Base-by-base conservation (phyloP, 2,888 invertebrate species). In the Tubulanus polymorphus region DNA sequence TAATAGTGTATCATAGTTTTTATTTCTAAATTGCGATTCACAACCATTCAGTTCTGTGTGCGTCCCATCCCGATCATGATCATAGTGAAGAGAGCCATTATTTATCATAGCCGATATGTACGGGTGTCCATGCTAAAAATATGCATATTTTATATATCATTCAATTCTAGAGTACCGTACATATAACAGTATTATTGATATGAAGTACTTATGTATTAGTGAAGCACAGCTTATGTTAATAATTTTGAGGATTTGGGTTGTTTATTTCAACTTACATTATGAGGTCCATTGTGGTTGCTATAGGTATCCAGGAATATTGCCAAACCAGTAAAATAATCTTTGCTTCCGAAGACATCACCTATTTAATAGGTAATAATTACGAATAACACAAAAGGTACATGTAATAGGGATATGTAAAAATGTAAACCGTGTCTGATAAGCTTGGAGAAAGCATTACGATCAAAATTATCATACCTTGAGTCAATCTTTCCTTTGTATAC, bases 101-200 rank as follows among this genome's bases (percentile, higher is more conserved):
- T 93, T 96, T 2, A 99, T 85, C 96, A 97, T 99, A 2, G 92
- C 94, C 53, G 96, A 96, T 69, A 99, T 88, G 80, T 92, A 99
- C 0, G 99, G 99, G 83, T 99, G 97, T 74, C 92, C 91, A 80
- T 97, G 97, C 95, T 96, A 79, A 12, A 73, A 71, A 51, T 3
- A 30, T 3, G 27, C n/a, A n/a, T n/a, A n/a, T n/a, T n/a, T n/a
- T n/a, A n/a, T n/a, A n/a, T n/a, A n/a, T n/a, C n/a, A n/a, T n/a
- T 46, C 48, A 48, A 51, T 23, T 20, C 18, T 41, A 30, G 1
- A 30, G 20, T 5, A 29, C 10, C 18, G n/a, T 8, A 26, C 6
- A 35, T 15, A 20, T 29, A 6, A 48, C 25, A 32, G 10, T 10
- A 54, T 37, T 29, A 28, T 54, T 15, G 5, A 53, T 12, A 51